Conservation (phyloP, 2,888 invertebrate genomes). For the Rhabditoides inermis region DNA sequence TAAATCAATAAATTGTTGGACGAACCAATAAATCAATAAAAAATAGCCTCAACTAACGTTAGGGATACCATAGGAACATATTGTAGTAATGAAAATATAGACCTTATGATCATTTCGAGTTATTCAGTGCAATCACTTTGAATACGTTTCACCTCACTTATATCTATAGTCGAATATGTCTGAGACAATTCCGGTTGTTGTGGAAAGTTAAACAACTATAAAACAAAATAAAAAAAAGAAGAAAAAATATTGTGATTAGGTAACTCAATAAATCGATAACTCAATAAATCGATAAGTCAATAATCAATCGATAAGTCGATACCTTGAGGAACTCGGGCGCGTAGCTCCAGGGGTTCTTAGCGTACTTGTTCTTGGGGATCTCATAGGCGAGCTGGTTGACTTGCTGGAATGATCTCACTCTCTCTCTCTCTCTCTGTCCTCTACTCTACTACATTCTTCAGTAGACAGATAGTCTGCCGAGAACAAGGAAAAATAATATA, state of each 20-base stretch:
- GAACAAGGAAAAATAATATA: too few species aligned
- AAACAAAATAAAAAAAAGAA: not conserved
- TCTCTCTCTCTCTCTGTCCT: not conserved
- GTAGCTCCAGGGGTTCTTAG: constrained; percentile 48
- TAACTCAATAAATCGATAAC: not conserved
- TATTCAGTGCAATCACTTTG: too few species aligned
- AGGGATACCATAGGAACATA: too few species aligned
- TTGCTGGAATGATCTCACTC: constrained; percentile 35
- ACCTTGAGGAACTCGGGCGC: constrained; percentile 50
- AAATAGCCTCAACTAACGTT: not conserved
- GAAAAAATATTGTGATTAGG: not conserved
- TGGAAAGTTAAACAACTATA: not conserved
- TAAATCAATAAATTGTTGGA: not conserved
- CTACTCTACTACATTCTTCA: not conserved
- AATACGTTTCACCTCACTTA: too few species aligned
- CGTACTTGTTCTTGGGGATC: constrained; percentile 50
- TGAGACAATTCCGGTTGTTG: too few species aligned
- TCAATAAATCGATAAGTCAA: too few species aligned
- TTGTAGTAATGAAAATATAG: too few species aligned
- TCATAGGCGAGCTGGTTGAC: constrained; percentile 52
- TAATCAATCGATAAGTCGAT: too few species aligned
- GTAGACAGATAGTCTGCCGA: too few species aligned
- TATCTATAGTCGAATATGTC: too few species aligned
- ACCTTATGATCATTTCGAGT: too few species aligned
- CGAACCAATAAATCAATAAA: not conserved